Evolutionary conservation across 2,113 vertebrate species (phyloP).

Genomic region (Carlito syrichta): DNA sequence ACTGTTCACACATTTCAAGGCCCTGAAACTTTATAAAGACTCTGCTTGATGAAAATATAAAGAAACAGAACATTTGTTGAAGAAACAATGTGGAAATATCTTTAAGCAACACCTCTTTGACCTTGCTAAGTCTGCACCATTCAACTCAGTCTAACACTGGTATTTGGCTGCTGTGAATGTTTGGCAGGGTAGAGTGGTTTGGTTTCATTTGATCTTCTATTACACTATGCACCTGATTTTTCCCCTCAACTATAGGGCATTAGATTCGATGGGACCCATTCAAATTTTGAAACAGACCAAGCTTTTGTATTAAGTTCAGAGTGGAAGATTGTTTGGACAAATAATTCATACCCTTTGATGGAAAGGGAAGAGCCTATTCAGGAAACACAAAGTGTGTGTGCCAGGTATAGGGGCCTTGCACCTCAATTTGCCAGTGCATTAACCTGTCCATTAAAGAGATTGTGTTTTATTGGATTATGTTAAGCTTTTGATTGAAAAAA

Average conservation of each 20-base stretch:
- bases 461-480: constrained; percentile 35
- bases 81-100: no score
- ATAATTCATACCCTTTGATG: constrained; percentile 64
- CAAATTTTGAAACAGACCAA: constrained; percentile 37
- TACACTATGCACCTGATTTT: neutral
- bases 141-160: neutral
- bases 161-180: constrained; percentile 11
- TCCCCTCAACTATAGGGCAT: neutral
- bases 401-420: neutral
- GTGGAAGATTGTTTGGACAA: constrained; percentile 55
- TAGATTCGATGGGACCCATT: constrained; percentile 24
- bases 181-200: constrained; percentile 40
- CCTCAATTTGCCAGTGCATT: constrained; percentile 37
- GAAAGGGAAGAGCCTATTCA: constrained; percentile 48
- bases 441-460: constrained; percentile 57
- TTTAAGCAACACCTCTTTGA: neutral
- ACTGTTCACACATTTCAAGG: neutral
- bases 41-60: neutral
- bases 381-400: neutral
- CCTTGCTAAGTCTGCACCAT: neutral
- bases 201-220: constrained; percentile 60
- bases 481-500: constrained; percentile 52
- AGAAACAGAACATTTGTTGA: neutral
- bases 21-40: neutral
- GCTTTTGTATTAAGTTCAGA: constrained; percentile 52